Conservation (phyloP, 2,113 vertebrate genomes). For the Camelus dromedarius region DNA sequence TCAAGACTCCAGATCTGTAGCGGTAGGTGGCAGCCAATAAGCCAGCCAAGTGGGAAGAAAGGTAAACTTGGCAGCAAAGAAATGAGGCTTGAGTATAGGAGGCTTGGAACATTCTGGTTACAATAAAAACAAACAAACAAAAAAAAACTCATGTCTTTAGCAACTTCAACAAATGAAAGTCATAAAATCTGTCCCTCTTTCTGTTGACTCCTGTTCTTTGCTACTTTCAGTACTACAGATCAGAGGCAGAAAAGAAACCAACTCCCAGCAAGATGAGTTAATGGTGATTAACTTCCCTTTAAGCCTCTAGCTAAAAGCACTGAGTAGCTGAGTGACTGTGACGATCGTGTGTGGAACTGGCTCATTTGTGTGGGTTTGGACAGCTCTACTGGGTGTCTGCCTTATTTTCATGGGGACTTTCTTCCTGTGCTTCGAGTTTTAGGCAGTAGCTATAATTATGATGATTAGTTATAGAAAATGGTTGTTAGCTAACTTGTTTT, state of each 20-base stretch:
- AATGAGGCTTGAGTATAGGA: not conserved
- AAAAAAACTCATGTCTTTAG: not conserved
- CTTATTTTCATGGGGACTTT: not conserved
- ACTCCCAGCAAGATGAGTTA: not conserved
- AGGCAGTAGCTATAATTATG: conserved; percentile 16
- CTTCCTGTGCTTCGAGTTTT: not conserved
- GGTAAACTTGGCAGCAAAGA: not conserved
- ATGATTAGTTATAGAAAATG: conserved; percentile 32
- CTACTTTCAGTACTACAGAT: conserved; percentile 17
- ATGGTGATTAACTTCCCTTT: not conserved
- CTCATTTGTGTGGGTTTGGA: not conserved
- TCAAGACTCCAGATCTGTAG: not conserved
- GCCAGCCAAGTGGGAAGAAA: not conserved
- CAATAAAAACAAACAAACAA: no score
- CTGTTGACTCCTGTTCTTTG: not conserved
- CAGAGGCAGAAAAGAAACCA: not conserved
- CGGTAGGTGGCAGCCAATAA: not conserved
- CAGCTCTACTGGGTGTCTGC: not conserved
- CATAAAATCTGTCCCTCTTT: conserved; percentile 18
- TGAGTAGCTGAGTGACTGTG: not conserved
- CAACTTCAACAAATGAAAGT: conserved; percentile 1
- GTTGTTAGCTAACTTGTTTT: conserved; percentile 48
- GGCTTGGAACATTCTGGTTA: not conserved
- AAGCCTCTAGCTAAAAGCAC: not conserved
- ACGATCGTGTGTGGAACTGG: not conserved